Percentiles rank a stretch among this genome's conserved stretches.
Conservation (phyloP, 2,888 invertebrate species). For the Cryptocephalus moraei region DNA sequence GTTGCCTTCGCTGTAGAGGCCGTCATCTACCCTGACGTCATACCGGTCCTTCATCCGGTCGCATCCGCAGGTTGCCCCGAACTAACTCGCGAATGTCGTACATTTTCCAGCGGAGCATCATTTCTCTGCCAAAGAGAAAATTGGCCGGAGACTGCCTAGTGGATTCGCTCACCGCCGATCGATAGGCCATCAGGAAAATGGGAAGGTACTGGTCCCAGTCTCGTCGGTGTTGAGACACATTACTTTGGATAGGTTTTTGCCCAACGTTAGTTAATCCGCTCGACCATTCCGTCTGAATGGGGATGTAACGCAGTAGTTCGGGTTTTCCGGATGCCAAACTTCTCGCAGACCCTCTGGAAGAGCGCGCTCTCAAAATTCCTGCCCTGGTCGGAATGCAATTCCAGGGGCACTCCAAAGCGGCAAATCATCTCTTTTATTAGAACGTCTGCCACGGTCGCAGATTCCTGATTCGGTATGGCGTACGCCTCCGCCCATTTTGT, state of each 20-base stretch:
- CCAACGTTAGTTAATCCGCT: neutral
- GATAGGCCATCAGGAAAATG: constrained; percentile 1
- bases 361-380: constrained; percentile 24
- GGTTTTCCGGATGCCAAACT: constrained; percentile 18
- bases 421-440: constrained; percentile 14
- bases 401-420: constrained; percentile 13
- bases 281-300: constrained; percentile 2
- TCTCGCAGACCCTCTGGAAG: constrained; percentile 14
- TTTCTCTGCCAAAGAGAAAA: constrained; percentile 2
- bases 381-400: constrained; percentile 15
- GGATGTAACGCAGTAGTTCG: constrained; percentile 1
- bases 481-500: constrained; percentile 5
- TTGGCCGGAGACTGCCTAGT: neutral
- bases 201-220: neutral
- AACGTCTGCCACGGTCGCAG: constrained; percentile 11
- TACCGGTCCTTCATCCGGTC: no score
- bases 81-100: no score
- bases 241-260: neutral
- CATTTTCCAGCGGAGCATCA: neutral
- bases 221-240: neutral
- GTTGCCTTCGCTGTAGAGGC: no score
- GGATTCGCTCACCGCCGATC: neutral
- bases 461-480: constrained; percentile 6
- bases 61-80: no score
- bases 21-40: no score